Evolutionary conservation across 2,113 vertebrate genomes (phyloP).

Genomic region (Corythaeola cristata): DNA sequence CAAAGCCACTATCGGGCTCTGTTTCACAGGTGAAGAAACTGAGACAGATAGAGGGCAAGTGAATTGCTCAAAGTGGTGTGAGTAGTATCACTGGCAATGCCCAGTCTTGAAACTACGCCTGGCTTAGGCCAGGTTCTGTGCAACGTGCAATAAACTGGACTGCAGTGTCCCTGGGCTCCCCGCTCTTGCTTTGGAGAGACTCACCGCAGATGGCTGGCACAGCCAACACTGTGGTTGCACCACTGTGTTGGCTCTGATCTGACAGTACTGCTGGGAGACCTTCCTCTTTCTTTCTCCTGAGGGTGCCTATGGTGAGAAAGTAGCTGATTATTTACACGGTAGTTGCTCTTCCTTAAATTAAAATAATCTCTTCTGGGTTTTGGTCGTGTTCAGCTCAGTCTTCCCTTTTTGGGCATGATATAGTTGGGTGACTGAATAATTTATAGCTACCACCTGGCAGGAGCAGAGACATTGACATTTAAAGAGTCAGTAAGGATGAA

Average conservation of each 20-base stretch:
- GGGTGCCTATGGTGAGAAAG: neutral
- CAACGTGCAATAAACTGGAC: neutral
- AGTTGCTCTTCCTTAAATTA: neutral
- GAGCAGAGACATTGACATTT: neutral
- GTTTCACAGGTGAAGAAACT: conserved; percentile 11
- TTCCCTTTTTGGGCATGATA: neutral
- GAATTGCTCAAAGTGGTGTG: neutral
- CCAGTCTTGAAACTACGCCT: neutral
- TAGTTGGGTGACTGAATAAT: conserved; percentile 39
- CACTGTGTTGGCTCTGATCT: neutral
- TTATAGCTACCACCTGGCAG: conserved; percentile 20
- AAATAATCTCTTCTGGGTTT: neutral
- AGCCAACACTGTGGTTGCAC: neutral
- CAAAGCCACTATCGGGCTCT: neutral
- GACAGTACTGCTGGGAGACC: neutral
- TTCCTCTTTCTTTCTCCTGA: neutral
- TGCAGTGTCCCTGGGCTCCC: neutral
- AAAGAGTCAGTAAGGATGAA: neutral
- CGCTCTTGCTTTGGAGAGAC: neutral
- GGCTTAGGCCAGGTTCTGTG: neutral
- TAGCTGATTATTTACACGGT: neutral
- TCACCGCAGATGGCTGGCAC: neutral
- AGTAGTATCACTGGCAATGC: neutral
- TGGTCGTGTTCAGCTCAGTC: neutral
- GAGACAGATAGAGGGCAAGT: neutral